Evolutionary conservation across 2,113 vertebrate genomes (phyloP).

Genomic region (Sphyrna mokarran): DNA sequence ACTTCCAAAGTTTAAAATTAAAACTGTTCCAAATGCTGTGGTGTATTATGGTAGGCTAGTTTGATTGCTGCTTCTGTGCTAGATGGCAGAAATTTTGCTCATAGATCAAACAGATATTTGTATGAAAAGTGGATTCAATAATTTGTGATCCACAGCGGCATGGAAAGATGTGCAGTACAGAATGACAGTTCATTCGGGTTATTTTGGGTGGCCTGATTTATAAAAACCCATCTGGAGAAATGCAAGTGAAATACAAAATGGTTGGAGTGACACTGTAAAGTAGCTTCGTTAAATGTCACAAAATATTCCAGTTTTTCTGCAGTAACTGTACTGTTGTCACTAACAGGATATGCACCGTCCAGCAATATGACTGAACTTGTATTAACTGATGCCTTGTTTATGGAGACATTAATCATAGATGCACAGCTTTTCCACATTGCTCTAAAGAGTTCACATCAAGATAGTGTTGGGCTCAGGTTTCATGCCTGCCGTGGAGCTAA

Average conservation of each 20-base stretch:
- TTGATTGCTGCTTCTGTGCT: not conserved
- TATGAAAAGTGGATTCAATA: not conserved
- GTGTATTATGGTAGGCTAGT: not conserved
- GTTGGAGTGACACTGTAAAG: not conserved
- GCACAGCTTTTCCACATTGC: not conserved
- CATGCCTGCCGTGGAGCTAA: not conserved
- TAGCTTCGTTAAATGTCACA: not conserved
- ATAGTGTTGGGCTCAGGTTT: not conserved
- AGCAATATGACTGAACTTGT: not conserved
- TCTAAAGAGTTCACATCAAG: not conserved
- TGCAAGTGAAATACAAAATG: not conserved
- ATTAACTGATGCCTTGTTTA: not conserved
- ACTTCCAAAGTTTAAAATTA: not conserved
- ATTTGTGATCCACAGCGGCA: not conserved
- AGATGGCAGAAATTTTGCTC: not conserved
- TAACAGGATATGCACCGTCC: not conserved
- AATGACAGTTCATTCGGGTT: not conserved
- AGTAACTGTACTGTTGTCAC: too few relatives aligned
- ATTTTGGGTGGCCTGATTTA: not conserved
- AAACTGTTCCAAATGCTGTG: not conserved
- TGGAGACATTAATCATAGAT: not conserved
- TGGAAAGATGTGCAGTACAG: not conserved
- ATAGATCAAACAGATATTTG: not conserved
- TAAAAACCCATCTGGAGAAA: not conserved
- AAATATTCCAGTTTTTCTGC: not conserved